Evolutionary conservation across 2,888 invertebrate species (phyloP).

Genomic region (Creontiades dilutus): DNA sequence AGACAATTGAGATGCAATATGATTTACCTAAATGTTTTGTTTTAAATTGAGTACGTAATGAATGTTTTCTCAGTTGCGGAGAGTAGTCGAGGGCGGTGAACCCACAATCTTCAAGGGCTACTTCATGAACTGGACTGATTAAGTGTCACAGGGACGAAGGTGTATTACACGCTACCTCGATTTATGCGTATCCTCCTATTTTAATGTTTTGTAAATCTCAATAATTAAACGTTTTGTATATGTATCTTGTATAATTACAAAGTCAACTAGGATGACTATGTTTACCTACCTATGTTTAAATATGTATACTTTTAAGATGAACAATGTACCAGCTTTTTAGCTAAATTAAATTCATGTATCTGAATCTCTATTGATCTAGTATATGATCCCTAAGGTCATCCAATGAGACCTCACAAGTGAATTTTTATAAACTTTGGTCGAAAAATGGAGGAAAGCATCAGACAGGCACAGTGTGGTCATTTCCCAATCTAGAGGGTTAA

Average conservation of each 20-base stretch:
- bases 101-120: constrained; percentile 93
- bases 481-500: no score
- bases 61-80: constrained; percentile 81
- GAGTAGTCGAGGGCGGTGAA: constrained; percentile 91
- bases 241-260: neutral
- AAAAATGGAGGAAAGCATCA: no score
- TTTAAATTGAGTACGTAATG: neutral
- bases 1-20: neutral
- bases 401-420: no score
- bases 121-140: constrained; percentile 85
- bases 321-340: neutral
- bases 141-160: neutral
- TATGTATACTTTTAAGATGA: neutral
- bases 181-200: neutral
- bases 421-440: no score
- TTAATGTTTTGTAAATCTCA: neutral
- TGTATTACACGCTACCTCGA: neutral
- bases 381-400: no score
- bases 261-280: neutral
- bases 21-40: neutral
- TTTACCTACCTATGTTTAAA: neutral
- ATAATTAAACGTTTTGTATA: neutral
- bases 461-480: no score
- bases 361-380: no score
- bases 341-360: neutral